Percentiles rank a stretch among this genome's conserved stretches.
Conservation (phyloP, 2,888 invertebrate genomes). For the Cenopis cana region DNA sequence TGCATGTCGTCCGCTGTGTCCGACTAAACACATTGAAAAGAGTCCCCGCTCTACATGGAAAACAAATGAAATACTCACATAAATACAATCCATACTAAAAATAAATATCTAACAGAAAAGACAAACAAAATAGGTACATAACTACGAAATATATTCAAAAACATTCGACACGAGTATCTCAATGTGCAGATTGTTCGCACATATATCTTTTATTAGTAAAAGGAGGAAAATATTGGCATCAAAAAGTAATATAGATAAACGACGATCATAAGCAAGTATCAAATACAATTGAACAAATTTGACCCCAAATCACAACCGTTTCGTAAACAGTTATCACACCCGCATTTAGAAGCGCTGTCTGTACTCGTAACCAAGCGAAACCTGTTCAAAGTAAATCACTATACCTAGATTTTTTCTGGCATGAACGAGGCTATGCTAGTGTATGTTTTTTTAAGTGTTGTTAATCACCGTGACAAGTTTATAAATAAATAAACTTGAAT, state of each 20-base stretch:
- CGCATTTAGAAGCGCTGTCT: conserved; percentile 38
- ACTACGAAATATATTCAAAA: conserved; percentile 33
- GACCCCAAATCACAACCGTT: conserved; percentile 52
- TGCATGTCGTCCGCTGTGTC: not conserved
- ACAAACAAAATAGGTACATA: conserved; percentile 13
- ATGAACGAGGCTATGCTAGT: too few relatives aligned
- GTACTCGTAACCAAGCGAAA: too few relatives aligned
- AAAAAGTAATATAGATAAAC: conserved; percentile 37
- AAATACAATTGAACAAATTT: conserved; percentile 38
- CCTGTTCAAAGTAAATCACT: too few relatives aligned
- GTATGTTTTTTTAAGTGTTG: too few relatives aligned
- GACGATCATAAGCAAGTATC: conserved; percentile 18
- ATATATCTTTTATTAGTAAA: conserved; percentile 28
- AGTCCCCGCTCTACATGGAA: conserved; percentile 1
- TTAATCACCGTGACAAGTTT: too few relatives aligned
- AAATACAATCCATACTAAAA: conserved; percentile 43
- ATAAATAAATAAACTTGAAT: too few relatives aligned
- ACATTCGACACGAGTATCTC: conserved; percentile 11
- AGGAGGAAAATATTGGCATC: conserved; percentile 31
- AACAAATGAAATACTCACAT: conserved; percentile 46
- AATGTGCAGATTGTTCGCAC: conserved; percentile 32
- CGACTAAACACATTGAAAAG: conserved; percentile 7
- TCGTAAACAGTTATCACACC: conserved; percentile 42
- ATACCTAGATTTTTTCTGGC: too few relatives aligned
- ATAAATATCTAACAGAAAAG: conserved; percentile 24